A percentile compares a stretch with the other conserved stretches of the same genome.
Conservation (phyloP, 2,888 invertebrate species). For the Schizaphis graminum region DNA sequence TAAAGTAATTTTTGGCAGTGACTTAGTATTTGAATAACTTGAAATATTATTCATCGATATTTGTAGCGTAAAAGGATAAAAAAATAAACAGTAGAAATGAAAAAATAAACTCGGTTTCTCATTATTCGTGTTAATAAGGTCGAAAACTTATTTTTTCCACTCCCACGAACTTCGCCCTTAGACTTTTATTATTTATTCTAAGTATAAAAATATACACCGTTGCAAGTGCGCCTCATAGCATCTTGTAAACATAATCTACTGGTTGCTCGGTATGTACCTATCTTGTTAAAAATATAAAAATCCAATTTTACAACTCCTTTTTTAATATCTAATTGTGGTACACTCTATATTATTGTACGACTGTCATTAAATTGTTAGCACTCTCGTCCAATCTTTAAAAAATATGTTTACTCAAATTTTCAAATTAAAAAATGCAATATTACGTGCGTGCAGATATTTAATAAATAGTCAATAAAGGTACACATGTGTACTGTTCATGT, state of each 20-base stretch:
- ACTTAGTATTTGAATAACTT: slow-evolving; percentile 24
- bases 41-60: slow-evolving; percentile 59
- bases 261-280: slow-evolving; percentile 20
- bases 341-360: neutral
- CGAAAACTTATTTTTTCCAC: slow-evolving; percentile 64
- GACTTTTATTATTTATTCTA: slow-evolving; percentile 63
- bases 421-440: neutral
- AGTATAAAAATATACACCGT: slow-evolving; percentile 31
- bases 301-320: neutral
- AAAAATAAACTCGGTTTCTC: slow-evolving; percentile 43
- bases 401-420: neutral
- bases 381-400: neutral
- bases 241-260: slow-evolving; percentile 54
- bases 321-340: slow-evolving; percentile 12
- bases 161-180: slow-evolving; percentile 39
- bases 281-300: slow-evolving; percentile 52
- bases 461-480: neutral
- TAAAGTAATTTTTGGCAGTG: slow-evolving; percentile 41
- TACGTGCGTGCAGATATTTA: neutral
- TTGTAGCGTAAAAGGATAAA: neutral
- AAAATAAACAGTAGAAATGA: neutral
- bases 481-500: neutral
- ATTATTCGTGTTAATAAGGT: slow-evolving; percentile 64
- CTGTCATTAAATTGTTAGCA: neutral
- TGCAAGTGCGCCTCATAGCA: slow-evolving; percentile 51